Evolutionary conservation across 2,888 invertebrate genomes (phyloP).

Genomic region (Synergus gifuensis): DNA sequence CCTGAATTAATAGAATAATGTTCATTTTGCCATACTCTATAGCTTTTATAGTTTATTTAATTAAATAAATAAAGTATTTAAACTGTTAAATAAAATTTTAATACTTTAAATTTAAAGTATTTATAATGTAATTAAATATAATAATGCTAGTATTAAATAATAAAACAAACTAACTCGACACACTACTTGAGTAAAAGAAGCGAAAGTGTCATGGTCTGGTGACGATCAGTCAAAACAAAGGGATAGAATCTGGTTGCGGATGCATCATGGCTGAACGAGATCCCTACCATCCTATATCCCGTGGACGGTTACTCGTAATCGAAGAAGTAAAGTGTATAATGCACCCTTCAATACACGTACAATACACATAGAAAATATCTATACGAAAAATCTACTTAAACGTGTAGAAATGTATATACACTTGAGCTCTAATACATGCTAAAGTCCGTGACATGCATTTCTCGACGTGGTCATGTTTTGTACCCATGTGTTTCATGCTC

Average conservation of each 20-base stretch:
- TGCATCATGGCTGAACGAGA: constrained; percentile 33
- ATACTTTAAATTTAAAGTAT: too few relatives aligned
- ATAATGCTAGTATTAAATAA: neutral
- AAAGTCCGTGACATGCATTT: constrained; percentile 25
- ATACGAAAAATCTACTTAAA: neutral
- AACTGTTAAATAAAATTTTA: too few relatives aligned
- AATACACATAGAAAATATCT: neutral
- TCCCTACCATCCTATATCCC: neutral
- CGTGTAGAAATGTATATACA: neutral
- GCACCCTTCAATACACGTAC: neutral
- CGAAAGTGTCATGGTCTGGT: constrained; percentile 61
- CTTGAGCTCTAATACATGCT: neutral
- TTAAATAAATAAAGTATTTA: too few relatives aligned
- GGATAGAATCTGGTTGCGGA: constrained; percentile 42
- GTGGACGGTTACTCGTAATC: constrained; percentile 21
- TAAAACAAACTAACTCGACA: constrained; percentile 1
- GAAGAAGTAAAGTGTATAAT: neutral
- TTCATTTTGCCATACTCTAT: neutral
- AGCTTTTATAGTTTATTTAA: too few relatives aligned
- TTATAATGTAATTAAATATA: too few relatives aligned
- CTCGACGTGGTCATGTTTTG: constrained; percentile 47
- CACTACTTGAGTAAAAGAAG: constrained; percentile 12
- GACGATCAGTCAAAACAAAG: constrained; percentile 66
- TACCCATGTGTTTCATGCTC: constrained; percentile 51
- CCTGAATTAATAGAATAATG: too few relatives aligned